Conservation (phyloP, 2,113 vertebrate genomes). For the Indicator maculatus region DNA sequence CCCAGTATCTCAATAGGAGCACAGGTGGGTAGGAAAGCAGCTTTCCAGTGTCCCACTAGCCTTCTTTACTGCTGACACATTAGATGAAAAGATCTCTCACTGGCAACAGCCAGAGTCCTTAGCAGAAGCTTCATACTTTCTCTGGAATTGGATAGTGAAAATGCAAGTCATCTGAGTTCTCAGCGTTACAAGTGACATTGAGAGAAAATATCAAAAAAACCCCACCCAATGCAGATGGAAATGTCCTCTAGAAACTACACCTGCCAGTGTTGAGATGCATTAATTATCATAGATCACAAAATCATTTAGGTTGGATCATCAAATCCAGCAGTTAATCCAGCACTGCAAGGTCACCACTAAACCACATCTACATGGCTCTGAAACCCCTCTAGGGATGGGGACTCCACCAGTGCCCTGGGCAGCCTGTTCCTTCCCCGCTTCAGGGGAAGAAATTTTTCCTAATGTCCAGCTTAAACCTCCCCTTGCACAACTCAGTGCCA, state of each 20-base stretch:
- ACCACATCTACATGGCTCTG: neutral
- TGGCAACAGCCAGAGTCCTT: neutral
- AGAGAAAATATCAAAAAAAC: neutral
- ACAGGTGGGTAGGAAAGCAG: neutral
- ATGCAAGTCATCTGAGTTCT: neutral
- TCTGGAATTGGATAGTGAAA: neutral
- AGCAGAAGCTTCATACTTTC: neutral
- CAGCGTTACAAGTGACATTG: rapidly evolving
- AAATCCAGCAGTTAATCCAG: neutral
- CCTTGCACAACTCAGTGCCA: no score
- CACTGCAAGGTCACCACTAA: neutral
- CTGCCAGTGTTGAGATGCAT: neutral
- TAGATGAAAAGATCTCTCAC: neutral
- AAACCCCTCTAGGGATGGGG: neutral
- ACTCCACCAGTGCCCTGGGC: neutral
- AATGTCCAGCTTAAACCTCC: no score
- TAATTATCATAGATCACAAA: neutral
- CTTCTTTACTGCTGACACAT: neutral
- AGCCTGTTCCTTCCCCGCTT: neutral
- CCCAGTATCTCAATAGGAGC: neutral
- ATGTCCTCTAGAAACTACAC: neutral
- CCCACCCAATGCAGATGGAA: neutral
- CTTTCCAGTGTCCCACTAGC: neutral
- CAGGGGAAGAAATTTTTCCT: no score
- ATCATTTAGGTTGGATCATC: neutral